phyloP scores from a whole-genome alignment of 2,113 vertebrate genomes.

The Rhegmatorhina hoffmannsi region DNA sequence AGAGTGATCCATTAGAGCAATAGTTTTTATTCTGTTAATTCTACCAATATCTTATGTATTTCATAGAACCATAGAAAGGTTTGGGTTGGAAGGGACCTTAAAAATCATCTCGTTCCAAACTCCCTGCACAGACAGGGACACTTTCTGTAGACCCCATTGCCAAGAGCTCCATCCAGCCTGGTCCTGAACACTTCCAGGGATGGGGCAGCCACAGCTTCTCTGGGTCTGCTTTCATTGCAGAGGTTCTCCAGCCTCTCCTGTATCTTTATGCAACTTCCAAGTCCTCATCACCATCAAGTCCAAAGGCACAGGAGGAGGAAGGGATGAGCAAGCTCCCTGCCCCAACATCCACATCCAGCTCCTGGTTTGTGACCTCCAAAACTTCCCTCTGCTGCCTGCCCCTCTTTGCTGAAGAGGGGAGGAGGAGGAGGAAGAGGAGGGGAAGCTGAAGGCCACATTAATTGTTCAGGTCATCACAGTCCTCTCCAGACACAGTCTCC shows the following conservation, averaged over 20 bases:
- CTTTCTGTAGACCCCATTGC: rapidly evolving
- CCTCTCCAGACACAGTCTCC: rapidly evolving
- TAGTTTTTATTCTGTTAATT: background rate
- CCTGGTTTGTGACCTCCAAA: background rate
- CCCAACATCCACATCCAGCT: rapidly evolving
- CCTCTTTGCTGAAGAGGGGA: background rate
- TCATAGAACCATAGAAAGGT: background rate
- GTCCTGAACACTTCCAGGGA: background rate
- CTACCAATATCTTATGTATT: rapidly evolving
- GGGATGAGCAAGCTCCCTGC: background rate
- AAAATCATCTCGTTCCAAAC: rapidly evolving
- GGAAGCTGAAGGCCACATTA: background rate
- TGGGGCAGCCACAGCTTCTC: background rate
- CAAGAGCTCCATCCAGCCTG: background rate
- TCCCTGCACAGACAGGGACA: background rate
- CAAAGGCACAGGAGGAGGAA: background rate
- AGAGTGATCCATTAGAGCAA: background rate
- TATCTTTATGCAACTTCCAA: background rate
- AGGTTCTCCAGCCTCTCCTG: background rate
- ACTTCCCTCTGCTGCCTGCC: background rate
- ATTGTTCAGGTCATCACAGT: background rate
- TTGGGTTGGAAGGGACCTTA: background rate
- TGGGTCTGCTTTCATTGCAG: background rate
- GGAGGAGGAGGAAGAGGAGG: background rate
- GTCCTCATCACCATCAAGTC: background rate